Conservation (phyloP, 1,140 invertebrate genomes). For the Drepana arcuata region DNA sequence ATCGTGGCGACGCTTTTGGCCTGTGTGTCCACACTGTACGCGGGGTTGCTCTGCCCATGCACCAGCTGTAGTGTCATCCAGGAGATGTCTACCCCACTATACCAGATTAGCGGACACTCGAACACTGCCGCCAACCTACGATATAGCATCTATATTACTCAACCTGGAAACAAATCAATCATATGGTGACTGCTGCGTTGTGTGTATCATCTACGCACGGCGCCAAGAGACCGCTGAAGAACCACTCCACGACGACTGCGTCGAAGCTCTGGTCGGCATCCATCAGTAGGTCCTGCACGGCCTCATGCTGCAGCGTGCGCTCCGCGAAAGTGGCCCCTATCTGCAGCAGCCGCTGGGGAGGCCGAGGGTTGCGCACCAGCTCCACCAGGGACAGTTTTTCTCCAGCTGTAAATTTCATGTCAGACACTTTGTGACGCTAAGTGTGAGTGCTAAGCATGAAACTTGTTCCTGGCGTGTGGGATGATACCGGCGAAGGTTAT, state of each 20-base stretch:
- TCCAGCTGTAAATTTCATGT: slow-evolving; percentile 3
- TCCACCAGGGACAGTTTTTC: slow-evolving; percentile 2
- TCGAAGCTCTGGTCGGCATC: slow-evolving; percentile 19
- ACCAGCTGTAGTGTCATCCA: slow-evolving; percentile 25
- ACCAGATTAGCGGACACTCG: slow-evolving; percentile 33
- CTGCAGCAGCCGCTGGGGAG: slow-evolving; percentile 7
- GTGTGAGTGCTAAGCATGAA: too few species aligned
- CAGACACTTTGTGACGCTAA: too few species aligned
- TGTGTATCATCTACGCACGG: slow-evolving; percentile 31
- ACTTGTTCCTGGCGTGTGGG: too few species aligned
- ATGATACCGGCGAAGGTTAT: too few species aligned
- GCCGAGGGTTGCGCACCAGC: slow-evolving; percentile 1
- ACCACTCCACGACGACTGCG: slow-evolving; percentile 32
- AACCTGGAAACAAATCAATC: too few species aligned
- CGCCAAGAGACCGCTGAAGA: slow-evolving; percentile 27
- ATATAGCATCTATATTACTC: too few species aligned
- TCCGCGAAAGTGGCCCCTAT: slow-evolving; percentile 7
- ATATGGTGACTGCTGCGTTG: too few species aligned
- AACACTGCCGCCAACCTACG: slow-evolving; percentile 27
- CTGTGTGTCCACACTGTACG: slow-evolving; percentile 9
- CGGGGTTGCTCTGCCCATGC: slow-evolving; percentile 18
- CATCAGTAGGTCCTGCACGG: slow-evolving; percentile 19
- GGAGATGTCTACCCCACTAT: slow-evolving; percentile 15
- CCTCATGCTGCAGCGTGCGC: slow-evolving; percentile 18
- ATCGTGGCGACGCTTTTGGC: background rate